These are phyloP conservation scores for Cantharis rufa DNA, from an alignment of 2,888 invertebrate species.

Conservation along the genomic window DNA sequence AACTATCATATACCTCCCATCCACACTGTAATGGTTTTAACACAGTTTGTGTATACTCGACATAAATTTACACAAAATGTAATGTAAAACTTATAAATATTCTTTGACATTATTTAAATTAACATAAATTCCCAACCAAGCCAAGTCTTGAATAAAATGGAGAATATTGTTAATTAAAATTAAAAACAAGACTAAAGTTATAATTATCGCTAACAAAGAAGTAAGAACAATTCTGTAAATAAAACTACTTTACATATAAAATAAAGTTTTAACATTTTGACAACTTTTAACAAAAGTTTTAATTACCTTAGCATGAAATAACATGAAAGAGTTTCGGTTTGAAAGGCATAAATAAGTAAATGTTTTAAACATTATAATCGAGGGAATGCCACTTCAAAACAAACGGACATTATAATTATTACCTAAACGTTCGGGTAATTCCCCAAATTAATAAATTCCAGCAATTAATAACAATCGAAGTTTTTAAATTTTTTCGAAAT, in stretches of 20 bases:
- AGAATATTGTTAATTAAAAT: neutral
- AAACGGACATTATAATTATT: neutral
- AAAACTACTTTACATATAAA: neutral
- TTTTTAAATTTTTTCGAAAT: no score
- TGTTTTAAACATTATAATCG: neutral
- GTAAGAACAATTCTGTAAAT: neutral
- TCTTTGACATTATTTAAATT: neutral
- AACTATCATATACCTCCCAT: neutral
- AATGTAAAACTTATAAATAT: neutral
- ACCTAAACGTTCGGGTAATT: neutral
- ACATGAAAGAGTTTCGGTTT: neutral
- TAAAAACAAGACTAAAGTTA: neutral
- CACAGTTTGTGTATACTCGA: neutral
- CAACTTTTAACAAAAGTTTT: neutral
- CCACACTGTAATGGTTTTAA: neutral
- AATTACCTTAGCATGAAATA: neutral
- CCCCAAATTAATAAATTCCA: neutral
- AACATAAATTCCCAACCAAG: neutral
- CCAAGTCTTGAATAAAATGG: neutral
- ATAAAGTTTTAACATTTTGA: neutral
- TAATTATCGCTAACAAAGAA: neutral
- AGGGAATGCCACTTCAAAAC: neutral
- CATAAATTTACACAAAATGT: neutral
- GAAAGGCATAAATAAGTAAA: neutral
- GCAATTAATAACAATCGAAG: no score